Percentiles rank a stretch among this genome's conserved stretches.
Evolutionary conservation across 2,888 invertebrate genomes (phyloP).

Genomic region (Lypha dubia): DNA sequence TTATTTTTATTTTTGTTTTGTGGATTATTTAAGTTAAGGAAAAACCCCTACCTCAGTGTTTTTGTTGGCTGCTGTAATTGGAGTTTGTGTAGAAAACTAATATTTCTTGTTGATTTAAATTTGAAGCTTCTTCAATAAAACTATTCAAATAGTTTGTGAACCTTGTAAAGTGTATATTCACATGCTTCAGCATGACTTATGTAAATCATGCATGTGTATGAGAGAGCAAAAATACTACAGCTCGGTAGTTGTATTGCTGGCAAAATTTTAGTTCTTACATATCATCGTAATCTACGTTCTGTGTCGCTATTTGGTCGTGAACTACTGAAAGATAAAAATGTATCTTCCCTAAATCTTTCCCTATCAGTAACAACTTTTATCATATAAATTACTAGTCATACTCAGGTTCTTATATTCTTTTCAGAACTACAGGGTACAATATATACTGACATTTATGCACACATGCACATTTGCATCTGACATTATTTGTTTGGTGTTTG

Average conservation of each 20-base stretch:
- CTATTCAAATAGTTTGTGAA: slow-evolving; percentile 54
- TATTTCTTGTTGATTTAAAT: slow-evolving; percentile 23
- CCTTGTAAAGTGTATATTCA: slow-evolving; percentile 55
- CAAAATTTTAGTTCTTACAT: too few species aligned
- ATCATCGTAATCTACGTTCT: too few species aligned
- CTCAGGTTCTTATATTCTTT: background rate
- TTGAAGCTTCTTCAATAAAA: slow-evolving; percentile 29
- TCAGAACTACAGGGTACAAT: background rate
- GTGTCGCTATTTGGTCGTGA: background rate
- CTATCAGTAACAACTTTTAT: too few species aligned
- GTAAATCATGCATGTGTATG: background rate
- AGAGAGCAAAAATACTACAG: background rate
- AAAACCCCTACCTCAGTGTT: background rate
- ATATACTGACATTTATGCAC: background rate
- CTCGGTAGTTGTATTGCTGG: background rate
- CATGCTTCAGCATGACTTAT: slow-evolving; percentile 35
- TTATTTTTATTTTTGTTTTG: slow-evolving; percentile 1
- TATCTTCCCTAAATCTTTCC: background rate
- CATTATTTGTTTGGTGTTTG: slow-evolving; percentile 27
- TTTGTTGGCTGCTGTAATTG: slow-evolving; percentile 19
- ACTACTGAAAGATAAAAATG: too few species aligned
- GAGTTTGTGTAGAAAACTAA: slow-evolving; percentile 12
- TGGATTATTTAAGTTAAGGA: background rate
- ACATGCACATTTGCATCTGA: slow-evolving; percentile 19
- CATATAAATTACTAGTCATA: background rate